Conservation (phyloP, 2,797 vertebrate species). For the Hyperoplus lanceolatus region DNA sequence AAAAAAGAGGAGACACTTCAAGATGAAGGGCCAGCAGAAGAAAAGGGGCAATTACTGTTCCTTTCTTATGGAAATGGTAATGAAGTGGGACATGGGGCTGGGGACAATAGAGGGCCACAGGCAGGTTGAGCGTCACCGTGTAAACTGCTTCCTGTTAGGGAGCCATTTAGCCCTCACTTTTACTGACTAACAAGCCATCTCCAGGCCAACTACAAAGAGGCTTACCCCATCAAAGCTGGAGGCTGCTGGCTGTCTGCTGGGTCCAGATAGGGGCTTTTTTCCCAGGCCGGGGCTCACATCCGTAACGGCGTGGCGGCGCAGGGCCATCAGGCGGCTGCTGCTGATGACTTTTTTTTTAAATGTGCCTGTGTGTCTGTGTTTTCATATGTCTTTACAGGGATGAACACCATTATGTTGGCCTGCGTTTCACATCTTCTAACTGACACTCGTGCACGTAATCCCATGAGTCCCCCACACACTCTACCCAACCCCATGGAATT, state of each 20-base stretch:
- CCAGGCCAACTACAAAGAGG: constrained; percentile 88
- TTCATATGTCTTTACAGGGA: constrained; percentile 13
- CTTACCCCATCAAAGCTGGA: constrained; percentile 85
- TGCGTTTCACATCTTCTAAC: constrained; percentile 17
- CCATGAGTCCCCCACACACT: not conserved
- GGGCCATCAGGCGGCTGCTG: constrained; percentile 27
- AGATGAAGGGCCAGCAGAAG: constrained; percentile 88
- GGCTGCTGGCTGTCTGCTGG: constrained; percentile 71
- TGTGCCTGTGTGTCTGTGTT: constrained; percentile 14
- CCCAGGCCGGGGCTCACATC: constrained; percentile 72
- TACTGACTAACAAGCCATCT: constrained; percentile 90
- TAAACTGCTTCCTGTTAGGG: constrained; percentile 90
- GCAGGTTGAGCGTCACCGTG: constrained; percentile 85
- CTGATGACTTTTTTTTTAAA: constrained; percentile 9
- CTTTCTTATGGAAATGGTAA: constrained; percentile 91
- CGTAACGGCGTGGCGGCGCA: constrained; percentile 18
- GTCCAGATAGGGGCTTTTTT: constrained; percentile 68
- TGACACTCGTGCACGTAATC: not conserved
- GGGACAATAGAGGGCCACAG: constrained; percentile 85
- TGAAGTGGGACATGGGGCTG: constrained; percentile 86
- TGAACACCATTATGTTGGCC: not conserved
- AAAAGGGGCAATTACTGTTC: constrained; percentile 89
- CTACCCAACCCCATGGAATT: not conserved
- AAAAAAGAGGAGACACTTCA: constrained; percentile 68
- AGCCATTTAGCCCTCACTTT: constrained; percentile 89